These are phyloP conservation scores for Myrmecobius fasciatus DNA, from an alignment of 2,113 vertebrate genomes.

Conservation along the genomic window DNA sequence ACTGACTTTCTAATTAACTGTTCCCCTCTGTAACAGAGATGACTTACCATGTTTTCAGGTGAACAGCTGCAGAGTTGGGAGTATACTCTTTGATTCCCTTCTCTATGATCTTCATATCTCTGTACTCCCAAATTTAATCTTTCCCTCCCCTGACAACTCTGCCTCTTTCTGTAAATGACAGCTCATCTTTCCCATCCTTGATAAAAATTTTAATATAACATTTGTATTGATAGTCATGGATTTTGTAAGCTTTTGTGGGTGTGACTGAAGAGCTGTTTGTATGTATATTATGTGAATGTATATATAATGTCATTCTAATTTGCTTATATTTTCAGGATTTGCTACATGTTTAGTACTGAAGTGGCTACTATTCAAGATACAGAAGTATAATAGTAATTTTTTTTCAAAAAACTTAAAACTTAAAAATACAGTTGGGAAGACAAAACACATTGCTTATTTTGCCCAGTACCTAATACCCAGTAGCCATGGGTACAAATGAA, in stretches of 20 bases:
- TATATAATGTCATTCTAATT: background rate
- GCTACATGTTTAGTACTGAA: background rate
- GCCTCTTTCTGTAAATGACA: conserved; percentile 3
- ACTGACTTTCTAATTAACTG: background rate
- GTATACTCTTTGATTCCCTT: conserved; percentile 2
- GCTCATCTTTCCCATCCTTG: background rate
- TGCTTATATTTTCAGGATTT: too few species aligned
- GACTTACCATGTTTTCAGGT: background rate
- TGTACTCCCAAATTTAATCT: background rate
- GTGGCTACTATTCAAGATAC: background rate
- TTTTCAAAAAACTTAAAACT: background rate
- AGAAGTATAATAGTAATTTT: background rate
- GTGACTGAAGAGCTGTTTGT: background rate
- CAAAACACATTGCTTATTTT: background rate
- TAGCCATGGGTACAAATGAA: background rate
- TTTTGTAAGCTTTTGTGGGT: background rate
- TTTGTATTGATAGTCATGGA: background rate
- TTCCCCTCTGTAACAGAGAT: background rate
- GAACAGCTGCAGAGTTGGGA: too few species aligned
- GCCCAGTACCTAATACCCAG: background rate
- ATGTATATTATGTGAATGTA: background rate
- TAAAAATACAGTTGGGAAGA: background rate
- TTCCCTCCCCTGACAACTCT: background rate
- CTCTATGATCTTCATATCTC: background rate
- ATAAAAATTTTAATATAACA: background rate